A percentile compares a stretch with the other conserved stretches of the same genome.
phyloP scores from a whole-genome alignment of 1,140 invertebrate species.

The Panulirus ornatus region DNA sequence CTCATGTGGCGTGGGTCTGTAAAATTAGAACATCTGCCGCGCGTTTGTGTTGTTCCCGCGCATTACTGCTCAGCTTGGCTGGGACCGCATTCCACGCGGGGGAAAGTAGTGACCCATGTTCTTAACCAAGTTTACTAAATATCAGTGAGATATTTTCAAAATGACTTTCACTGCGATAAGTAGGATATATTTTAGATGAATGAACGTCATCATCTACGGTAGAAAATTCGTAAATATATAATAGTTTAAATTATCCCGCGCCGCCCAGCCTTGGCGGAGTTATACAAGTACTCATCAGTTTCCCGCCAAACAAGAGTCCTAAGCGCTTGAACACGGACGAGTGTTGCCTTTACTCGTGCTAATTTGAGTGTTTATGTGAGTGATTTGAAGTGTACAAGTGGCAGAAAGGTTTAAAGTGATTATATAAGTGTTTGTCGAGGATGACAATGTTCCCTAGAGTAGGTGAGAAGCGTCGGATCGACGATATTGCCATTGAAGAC shows the following conservation, averaged over 20 bases:
- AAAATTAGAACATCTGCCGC: conserved; percentile 70
- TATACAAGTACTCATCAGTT: conserved; percentile 70
- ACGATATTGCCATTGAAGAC: conserved; percentile 69
- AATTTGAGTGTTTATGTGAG: conserved; percentile 66
- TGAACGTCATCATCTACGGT: background rate
- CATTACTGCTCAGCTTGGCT: conserved; percentile 51
- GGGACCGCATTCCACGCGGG: conserved; percentile 56
- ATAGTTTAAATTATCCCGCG: conserved; percentile 69
- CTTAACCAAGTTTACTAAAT: background rate
- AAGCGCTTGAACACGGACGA: conserved; percentile 58
- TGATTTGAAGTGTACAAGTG: conserved; percentile 64
- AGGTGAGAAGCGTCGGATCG: conserved; percentile 69
- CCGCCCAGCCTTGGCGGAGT: conserved; percentile 67
- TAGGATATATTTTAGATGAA: background rate
- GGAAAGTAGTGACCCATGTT: conserved; percentile 64
- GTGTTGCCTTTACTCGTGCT: conserved; percentile 68
- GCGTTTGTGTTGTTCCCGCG: conserved; percentile 70
- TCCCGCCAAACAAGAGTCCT: conserved; percentile 71
- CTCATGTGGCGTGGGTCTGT: conserved; percentile 57
- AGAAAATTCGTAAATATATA: background rate
- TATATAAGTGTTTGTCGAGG: conserved; percentile 50
- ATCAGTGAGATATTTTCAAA: background rate
- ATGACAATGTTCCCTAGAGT: conserved; percentile 72
- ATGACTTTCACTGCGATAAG: background rate
- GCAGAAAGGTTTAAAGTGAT: conserved; percentile 43